Evolutionary conservation across 2,888 invertebrate genomes (phyloP).

Genomic region (Rhagonycha fulva): DNA sequence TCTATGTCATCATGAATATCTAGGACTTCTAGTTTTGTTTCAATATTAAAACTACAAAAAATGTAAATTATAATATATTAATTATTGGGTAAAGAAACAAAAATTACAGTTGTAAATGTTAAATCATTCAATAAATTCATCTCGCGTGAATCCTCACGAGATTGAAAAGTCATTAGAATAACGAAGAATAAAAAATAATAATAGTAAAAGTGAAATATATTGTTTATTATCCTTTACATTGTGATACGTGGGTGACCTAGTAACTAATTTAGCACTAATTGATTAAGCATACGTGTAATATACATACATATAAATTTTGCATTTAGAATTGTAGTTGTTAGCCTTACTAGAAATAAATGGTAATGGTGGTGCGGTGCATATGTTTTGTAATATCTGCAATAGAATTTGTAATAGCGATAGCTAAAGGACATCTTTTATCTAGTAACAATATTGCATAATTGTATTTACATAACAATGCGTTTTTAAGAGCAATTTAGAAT

Average conservation of each 20-base stretch:
- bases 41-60: too few species aligned
- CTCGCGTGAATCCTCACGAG: too few species aligned
- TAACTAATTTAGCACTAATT: not conserved
- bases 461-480: not conserved
- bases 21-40: too few species aligned
- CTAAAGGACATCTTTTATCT: not conserved
- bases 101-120: too few species aligned
- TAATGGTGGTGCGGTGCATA: not conserved
- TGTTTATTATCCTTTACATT: not conserved
- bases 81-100: too few species aligned
- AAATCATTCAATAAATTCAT: too few species aligned
- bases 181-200: not conserved
- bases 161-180: too few species aligned
- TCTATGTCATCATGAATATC: too few species aligned
- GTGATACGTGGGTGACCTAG: not conserved
- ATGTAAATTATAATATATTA: too few species aligned
- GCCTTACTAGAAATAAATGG: not conserved
- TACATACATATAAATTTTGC: not conserved
- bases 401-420: not conserved
- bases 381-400: not conserved
- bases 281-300: not conserved
- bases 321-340: not conserved
- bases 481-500: not conserved
- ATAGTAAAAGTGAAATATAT: not conserved
- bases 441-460: not conserved